Conservation (phyloP, 2,113 vertebrate genomes). For the Sitta europaea region DNA sequence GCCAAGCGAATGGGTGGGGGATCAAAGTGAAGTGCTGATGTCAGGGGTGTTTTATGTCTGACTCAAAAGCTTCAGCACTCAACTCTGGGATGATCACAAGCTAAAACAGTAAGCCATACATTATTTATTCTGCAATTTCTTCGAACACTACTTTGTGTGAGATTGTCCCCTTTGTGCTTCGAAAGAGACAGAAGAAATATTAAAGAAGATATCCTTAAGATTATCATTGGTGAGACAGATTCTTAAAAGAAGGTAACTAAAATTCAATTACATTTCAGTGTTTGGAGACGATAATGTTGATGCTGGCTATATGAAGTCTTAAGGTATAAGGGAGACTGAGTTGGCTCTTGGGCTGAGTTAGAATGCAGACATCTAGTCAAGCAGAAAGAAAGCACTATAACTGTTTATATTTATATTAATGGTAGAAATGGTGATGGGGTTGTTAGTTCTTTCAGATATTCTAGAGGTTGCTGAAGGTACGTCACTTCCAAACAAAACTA, state of each 20-base stretch:
- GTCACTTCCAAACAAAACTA: neutral
- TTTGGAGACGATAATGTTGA: neutral
- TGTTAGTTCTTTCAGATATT: neutral
- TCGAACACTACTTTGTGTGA: neutral
- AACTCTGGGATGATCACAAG: neutral
- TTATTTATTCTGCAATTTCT: neutral
- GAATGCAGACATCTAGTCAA: neutral
- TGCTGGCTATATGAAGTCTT: neutral
- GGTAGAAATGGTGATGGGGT: neutral
- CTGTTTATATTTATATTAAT: neutral
- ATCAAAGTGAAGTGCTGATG: neutral
- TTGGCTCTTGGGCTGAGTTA: neutral
- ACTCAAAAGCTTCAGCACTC: constrained; percentile 30
- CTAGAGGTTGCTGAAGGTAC: neutral
- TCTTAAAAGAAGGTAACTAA: neutral
- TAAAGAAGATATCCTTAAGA: neutral
- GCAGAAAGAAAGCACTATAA: neutral
- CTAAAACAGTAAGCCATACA: neutral
- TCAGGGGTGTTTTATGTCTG: constrained; percentile 6
- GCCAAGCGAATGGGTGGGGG: neutral
- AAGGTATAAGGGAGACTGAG: neutral
- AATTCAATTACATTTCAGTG: neutral
- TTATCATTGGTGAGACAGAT: neutral
- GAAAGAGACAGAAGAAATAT: neutral
- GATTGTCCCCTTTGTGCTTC: neutral